A percentile compares a stretch with the other conserved stretches of the same genome.
phyloP scores from a whole-genome alignment of 2,113 vertebrate genomes.

The Opisthocomus hoazin region DNA sequence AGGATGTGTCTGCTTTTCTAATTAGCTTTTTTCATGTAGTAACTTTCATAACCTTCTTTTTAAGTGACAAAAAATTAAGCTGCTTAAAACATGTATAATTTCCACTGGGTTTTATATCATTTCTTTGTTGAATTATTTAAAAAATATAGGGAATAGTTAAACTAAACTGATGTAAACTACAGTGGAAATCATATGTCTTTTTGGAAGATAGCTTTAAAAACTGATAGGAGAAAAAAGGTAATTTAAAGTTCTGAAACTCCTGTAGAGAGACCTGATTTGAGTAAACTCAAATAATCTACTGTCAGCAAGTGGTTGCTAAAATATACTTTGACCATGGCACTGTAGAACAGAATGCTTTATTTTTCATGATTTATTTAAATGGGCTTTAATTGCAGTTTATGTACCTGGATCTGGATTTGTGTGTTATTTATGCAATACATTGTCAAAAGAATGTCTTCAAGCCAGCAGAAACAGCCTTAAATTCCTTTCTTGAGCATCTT shows the following conservation, averaged over 20 bases:
- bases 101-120: slow-evolving; percentile 54
- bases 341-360: neutral
- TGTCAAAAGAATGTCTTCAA: neutral
- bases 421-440: neutral
- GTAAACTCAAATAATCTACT: neutral
- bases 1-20: slow-evolving; percentile 69
- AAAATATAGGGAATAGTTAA: slow-evolving; percentile 62
- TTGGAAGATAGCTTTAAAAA: slow-evolving; percentile 23
- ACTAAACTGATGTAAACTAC: slow-evolving; percentile 51
- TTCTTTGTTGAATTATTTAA: slow-evolving; percentile 65
- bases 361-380: neutral
- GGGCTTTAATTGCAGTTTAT: neutral
- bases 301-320: neutral
- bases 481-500: neutral
- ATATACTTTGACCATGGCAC: neutral
- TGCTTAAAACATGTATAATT: slow-evolving; percentile 55
- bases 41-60: slow-evolving; percentile 58
- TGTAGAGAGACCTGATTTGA: neutral
- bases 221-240: neutral
- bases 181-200: slow-evolving; percentile 43
- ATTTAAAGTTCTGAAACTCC: neutral
- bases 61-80: slow-evolving; percentile 61
- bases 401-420: neutral
- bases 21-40: slow-evolving; percentile 64
- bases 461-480: neutral